Evolutionary conservation across 1,140 invertebrate species (phyloP), one percentile per base, ranked within the genome.

Genomic region (Asobara japonica): DNA sequence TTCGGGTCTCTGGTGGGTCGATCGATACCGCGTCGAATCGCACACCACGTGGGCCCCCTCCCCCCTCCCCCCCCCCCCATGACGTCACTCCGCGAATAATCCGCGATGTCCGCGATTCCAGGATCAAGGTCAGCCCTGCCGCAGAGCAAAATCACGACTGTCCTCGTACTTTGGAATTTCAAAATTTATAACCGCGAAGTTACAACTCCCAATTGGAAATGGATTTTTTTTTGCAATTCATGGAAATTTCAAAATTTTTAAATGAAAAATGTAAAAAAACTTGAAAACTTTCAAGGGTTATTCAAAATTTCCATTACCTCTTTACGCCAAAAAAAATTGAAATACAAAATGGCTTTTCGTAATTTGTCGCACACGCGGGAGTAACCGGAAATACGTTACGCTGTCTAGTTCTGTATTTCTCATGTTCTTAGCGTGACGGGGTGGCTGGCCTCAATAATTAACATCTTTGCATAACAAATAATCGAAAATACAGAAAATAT

Each of bases 1-100:
- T 56, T 56, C 8, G 18, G 25, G 18, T 3, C 22, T 56, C 8
- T 11, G 51, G 51, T 27, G 22, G 8, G 22, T 3, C 8, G 22
- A 56, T 56, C 51, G 51, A 56, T 56, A 56, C 51, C 51, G 51
- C 51, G 51, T 45, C 41, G 13, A 45, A 45, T 45, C 41, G n/a
- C 41, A 22, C 18, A 56, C 51, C 51, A 56, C 51, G 51, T 56
- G 51, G 51, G 51, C 6, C 41, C 6, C n/a, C n/a, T n/a, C n/a
- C n/a, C n/a, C n/a, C n/a, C n/a, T n/a, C n/a, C n/a, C n/a, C n/a
- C n/a, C n/a, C n/a, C 51, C 16, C 41, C 41, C 1, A 7, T 62
- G 60, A 62, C 60, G 60, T 62, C 60, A 62, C 10, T 3, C 8
- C n/a, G 16, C 29, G 16, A 62, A 62, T 62, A 62, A 30, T 30